These are phyloP conservation scores for Nemotelus nigrinus DNA, from an alignment of 2,888 invertebrate genomes.

Conservation along the genomic window DNA sequence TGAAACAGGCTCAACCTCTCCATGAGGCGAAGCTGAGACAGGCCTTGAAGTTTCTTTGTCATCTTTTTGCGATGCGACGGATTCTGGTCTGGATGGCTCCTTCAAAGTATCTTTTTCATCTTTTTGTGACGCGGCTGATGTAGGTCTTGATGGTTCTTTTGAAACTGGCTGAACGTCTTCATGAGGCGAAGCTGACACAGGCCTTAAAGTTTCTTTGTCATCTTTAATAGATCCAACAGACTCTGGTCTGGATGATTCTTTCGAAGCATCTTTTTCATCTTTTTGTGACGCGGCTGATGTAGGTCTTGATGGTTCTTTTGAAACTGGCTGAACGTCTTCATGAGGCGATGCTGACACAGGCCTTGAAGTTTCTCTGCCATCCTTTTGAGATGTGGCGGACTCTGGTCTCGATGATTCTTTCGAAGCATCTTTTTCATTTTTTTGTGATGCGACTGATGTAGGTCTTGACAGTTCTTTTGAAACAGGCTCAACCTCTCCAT, in stretches of 20 bases:
- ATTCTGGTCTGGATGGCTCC: slow-evolving; percentile 52
- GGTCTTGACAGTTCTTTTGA: slow-evolving; percentile 44
- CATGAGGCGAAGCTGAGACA: slow-evolving; percentile 1
- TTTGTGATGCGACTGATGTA: background rate
- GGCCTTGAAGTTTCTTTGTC: slow-evolving; percentile 42
- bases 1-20: background rate
- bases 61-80: slow-evolving; percentile 51
- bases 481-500: background rate
- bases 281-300: slow-evolving; percentile 51
- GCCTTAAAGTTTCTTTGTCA: too few species aligned
- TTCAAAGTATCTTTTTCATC: slow-evolving; percentile 47
- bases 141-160: background rate
- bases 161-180: too few species aligned
- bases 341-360: background rate
- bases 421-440: background rate
- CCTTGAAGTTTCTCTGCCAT: slow-evolving; percentile 18
- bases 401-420: slow-evolving; percentile 45
- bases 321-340: background rate
- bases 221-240: too few species aligned
- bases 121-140: slow-evolving; percentile 20
- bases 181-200: too few species aligned
- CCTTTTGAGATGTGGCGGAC: slow-evolving; percentile 26
- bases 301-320: slow-evolving; percentile 57
- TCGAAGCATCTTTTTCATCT: slow-evolving; percentile 49
- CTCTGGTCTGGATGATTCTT: slow-evolving; percentile 60